These are phyloP conservation scores for Ophraella communa DNA, from an alignment of 2,888 invertebrate genomes.

Conservation along the genomic window DNA sequence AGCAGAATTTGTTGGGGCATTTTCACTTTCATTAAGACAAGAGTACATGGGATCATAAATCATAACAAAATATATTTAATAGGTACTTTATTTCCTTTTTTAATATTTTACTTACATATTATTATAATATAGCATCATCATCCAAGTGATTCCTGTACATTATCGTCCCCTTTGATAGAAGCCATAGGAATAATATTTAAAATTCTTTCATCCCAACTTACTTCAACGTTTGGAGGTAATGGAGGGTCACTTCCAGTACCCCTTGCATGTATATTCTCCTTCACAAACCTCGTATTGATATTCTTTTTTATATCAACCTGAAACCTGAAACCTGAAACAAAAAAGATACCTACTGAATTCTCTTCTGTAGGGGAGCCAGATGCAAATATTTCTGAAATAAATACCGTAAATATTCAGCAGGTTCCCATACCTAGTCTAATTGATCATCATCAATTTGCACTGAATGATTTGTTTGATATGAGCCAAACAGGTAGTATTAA, in stretches of 20 bases:
- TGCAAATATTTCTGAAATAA: too few relatives aligned
- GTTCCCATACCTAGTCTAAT: too few relatives aligned
- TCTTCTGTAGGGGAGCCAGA: too few relatives aligned
- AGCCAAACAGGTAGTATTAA: too few relatives aligned
- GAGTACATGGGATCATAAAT: neutral
- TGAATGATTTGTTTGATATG: too few relatives aligned
- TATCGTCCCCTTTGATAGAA: neutral
- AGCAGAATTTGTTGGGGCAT: slow-evolving; percentile 9
- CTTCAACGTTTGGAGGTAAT: neutral
- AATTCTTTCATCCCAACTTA: neutral
- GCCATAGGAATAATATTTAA: neutral
- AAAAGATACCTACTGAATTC: too few relatives aligned
- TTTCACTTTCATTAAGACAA: slow-evolving; percentile 2
- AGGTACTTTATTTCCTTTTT: neutral
- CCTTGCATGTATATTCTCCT: slow-evolving; percentile 4
- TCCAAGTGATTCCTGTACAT: neutral
- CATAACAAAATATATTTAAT: too few relatives aligned
- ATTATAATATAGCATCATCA: too few relatives aligned
- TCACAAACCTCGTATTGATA: neutral
- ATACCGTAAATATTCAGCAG: too few relatives aligned
- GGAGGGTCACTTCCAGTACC: neutral
- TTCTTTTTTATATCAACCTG: neutral
- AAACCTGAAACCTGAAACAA: too few relatives aligned
- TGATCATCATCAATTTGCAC: too few relatives aligned
- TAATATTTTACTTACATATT: too few relatives aligned